phyloP scores from a whole-genome alignment of 2,113 vertebrate genomes.

The Nettapus auritus region DNA sequence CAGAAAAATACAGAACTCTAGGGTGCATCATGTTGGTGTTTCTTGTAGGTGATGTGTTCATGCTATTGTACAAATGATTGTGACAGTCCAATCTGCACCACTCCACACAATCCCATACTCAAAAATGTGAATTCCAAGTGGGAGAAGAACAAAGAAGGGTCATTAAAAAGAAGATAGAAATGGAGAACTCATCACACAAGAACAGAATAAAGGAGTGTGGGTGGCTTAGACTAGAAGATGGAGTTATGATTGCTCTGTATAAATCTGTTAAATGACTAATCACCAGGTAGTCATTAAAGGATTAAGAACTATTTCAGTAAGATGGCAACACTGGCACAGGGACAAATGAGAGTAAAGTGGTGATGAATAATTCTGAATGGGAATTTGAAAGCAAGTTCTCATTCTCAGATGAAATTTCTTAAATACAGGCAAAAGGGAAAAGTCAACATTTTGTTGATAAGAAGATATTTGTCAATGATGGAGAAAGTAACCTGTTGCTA shows the following conservation, averaged over 20 bases:
- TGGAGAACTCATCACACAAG: not conserved
- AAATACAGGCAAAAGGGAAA: not conserved
- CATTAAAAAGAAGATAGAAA: not conserved
- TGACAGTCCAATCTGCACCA: not conserved
- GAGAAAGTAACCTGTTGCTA: not conserved
- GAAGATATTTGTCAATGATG: not conserved
- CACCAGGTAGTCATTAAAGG: slow-evolving; percentile 19
- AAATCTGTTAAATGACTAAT: not conserved
- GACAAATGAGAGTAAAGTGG: not conserved
- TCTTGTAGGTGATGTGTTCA: not conserved
- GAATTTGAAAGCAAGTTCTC: not conserved
- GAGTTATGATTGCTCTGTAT: rapidly evolving
- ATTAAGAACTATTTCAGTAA: not conserved
- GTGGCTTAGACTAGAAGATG: not conserved
- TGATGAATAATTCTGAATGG: not conserved
- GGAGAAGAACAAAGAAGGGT: not conserved
- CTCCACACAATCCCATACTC: not conserved
- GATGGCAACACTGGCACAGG: not conserved
- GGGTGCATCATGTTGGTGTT: not conserved
- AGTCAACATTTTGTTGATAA: not conserved
- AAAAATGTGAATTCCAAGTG: not conserved
- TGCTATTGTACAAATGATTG: not conserved
- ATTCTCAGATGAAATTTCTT: not conserved
- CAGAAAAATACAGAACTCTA: not conserved
- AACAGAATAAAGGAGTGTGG: not conserved